These are phyloP conservation scores for Schizotus pectinicornis DNA, from an alignment of 2,888 invertebrate species.

Conservation along the genomic window DNA sequence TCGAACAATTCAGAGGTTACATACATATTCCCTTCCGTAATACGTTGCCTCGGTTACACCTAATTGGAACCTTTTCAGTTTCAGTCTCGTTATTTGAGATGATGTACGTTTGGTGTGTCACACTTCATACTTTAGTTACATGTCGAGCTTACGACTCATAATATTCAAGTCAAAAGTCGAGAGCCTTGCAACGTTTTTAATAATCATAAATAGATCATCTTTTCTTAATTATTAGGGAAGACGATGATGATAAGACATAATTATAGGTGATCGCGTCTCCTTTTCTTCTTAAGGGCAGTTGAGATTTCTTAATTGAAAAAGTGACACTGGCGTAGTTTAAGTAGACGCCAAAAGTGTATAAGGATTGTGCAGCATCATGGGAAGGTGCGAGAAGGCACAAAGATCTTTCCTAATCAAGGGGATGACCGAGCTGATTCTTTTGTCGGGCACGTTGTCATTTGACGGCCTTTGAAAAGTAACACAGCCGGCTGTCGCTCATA, in stretches of 20 bases:
- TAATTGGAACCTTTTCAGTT: constrained; percentile 54
- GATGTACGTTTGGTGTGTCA: constrained; percentile 43
- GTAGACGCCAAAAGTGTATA: constrained; percentile 40
- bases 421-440: constrained; percentile 53
- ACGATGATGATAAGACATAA: neutral
- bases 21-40: constrained; percentile 29
- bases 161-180: too few species aligned
- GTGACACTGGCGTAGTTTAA: constrained; percentile 43
- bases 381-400: constrained; percentile 52
- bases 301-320: constrained; percentile 37
- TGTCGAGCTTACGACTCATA: constrained; percentile 17
- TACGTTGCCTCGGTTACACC: constrained; percentile 52
- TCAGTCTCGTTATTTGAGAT: constrained; percentile 52
- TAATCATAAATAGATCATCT: neutral
- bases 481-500: constrained; percentile 47
- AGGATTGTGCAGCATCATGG: constrained; percentile 55
- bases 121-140: constrained; percentile 47
- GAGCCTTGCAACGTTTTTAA: too few species aligned
- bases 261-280: neutral
- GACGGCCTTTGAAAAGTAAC: constrained; percentile 39
- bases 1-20: constrained; percentile 18
- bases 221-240: neutral
- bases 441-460: constrained; percentile 56
- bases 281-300: constrained; percentile 12
- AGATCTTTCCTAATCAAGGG: constrained; percentile 58